Evolutionary conservation across 1,140 invertebrate species (phyloP), one percentile per base, ranked within the genome.

Genomic region (Papilio dardanus): DNA sequence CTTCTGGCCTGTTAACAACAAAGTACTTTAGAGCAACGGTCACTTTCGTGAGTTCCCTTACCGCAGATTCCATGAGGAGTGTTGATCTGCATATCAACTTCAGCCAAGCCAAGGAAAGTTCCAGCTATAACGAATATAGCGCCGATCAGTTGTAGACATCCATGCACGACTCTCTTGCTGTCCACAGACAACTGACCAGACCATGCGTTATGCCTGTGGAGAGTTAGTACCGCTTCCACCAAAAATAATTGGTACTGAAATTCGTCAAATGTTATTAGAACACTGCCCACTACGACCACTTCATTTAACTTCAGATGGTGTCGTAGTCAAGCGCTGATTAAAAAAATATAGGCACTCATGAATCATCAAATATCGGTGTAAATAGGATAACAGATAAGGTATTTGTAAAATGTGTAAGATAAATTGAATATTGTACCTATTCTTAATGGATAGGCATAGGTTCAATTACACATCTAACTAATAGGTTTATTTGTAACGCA

Each of bases 171-270:
- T 10, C 88, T 84, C 77, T 91, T 92, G 12, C 84, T 83, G 54
- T 93, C 91, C 58, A 83, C 80, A 16, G 87, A 88, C 28, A 93
- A 74, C 74, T 91, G 89, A 77, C 82, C 88, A 0, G 91, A 92
- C 92, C 92, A 93, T 24, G 91, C 87, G 76, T 93, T 93, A 81
- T 92, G 90, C 46, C 82, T 81, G 65, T 92, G 88, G 1, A 93
- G 83, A 1, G 91, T 93, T 35, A 92, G 71, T 6, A 93, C 80
- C 19, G 91, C 89, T 77, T 93, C 92, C 8, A 91, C 90, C 19
- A 93, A 78, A 74, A 93, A 92, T 24, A 93, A 81, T 77, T 92
- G 91, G 76, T 92, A 93, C 92, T 93, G 87, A 40, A 87, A 84
- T 28, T 24, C 28, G 5, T 12, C 71, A 74, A 75, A 31, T 46